Conservation (phyloP, 1,140 invertebrate species). For the Drosophila hydei region DNA sequence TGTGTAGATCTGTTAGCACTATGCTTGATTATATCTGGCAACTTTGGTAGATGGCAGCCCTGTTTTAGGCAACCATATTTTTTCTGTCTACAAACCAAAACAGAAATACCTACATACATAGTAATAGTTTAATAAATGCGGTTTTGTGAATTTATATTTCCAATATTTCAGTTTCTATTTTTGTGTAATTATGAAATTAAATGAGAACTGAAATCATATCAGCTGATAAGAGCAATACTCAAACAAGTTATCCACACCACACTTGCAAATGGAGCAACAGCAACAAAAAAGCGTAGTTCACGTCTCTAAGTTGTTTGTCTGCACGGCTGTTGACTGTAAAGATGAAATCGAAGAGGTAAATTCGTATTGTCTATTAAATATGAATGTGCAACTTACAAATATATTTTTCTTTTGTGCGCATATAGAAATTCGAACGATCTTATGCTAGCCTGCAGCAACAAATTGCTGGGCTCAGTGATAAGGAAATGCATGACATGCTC, state of each 20-base stretch:
- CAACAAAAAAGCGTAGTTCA: slow-evolving; percentile 62
- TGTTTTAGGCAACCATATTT: slow-evolving; percentile 60
- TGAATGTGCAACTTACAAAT: neutral
- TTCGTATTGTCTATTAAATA: neutral
- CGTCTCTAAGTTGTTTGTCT: slow-evolving; percentile 79
- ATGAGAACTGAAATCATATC: slow-evolving; percentile 32
- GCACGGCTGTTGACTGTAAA: slow-evolving; percentile 74
- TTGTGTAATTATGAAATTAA: slow-evolving; percentile 41
- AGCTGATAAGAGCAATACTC: slow-evolving; percentile 30
- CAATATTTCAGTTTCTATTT: slow-evolving; percentile 38
- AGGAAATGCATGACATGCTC: slow-evolving; percentile 95
- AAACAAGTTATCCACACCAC: slow-evolving; percentile 29
- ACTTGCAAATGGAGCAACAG: slow-evolving; percentile 72
- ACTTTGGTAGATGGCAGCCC: slow-evolving; percentile 19
- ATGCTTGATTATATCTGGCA: slow-evolving; percentile 14
- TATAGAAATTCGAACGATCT: slow-evolving; percentile 95
- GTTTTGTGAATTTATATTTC: slow-evolving; percentile 28
- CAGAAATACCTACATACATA: slow-evolving; percentile 38
- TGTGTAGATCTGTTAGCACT: slow-evolving; percentile 10
- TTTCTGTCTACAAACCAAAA: slow-evolving; percentile 61
- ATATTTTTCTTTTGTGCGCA: slow-evolving; percentile 2
- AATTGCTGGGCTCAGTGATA: slow-evolving; percentile 93
- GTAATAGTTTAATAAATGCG: slow-evolving; percentile 39
- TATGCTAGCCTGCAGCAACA: slow-evolving; percentile 90
- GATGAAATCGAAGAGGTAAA: slow-evolving; percentile 82